Evolutionary conservation across 2,113 vertebrate species (phyloP), one percentile per base, ranked within the genome.

Genomic region (Malurus elegans): DNA sequence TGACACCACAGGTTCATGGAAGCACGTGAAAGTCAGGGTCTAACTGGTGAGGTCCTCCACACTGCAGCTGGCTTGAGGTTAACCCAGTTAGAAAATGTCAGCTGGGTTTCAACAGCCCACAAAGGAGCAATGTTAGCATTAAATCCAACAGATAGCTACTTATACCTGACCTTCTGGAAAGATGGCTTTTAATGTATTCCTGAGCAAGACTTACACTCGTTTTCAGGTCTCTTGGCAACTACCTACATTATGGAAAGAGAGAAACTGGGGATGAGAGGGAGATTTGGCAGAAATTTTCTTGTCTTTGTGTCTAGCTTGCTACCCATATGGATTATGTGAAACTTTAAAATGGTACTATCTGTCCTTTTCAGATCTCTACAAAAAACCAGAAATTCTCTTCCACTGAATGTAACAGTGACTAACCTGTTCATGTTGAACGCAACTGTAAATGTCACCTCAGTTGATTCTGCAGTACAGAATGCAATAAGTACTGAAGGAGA

Each of bases 391-490:
- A 2, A 0, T 62, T 1, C 10, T 66, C 0, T 0, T 54, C 0
- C 0, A 38, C 4, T 12, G 0, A 4, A 0, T 0, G 13, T 91
- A 51, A 42, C 2, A 13, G 38, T 97, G 57, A 38, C 51, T 53
- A 98, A 97, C 82, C 36, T 98, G 29, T 97, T 98, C 75, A 1
- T 0, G 0, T 1, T 13, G 61, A 2, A 4, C 15, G 5, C 97
- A 67, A 0, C 0, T 18, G 12, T 0, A 62, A 0, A 0, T 9
- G 1, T 0, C 1, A 0, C 0, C 0, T 0, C 0, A 0, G 4
- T 98, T 40, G 0, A 0, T 1, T 0, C 0, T 0, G 1, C 3
- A 50, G 4, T 87, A 76, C 0, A 0, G 0, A 45, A 47, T 21
- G 45, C 19, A 47, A 11, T 23, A 38, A 38, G 10, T 38, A 38